These are phyloP conservation scores for Columbina picui DNA, from an alignment of 2,113 vertebrate genomes.

Conservation along the genomic window DNA sequence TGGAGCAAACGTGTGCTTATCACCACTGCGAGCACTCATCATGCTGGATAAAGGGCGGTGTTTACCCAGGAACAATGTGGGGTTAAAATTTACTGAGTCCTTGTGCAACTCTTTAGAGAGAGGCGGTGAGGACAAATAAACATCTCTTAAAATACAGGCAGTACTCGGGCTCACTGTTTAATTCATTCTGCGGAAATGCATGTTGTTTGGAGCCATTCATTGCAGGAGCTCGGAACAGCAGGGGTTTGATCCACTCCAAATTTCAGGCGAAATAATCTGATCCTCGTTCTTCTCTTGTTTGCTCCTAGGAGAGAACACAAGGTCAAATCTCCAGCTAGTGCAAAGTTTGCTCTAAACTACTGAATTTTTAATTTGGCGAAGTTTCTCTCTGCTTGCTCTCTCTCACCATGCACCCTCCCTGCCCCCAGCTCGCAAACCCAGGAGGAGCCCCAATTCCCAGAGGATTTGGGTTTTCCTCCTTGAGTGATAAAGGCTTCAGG, in stretches of 20 bases:
- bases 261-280: constrained; percentile 6
- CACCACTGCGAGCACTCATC: rapidly evolving
- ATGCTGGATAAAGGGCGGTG: background rate
- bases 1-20: background rate
- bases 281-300: background rate
- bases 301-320: constrained; percentile 34
- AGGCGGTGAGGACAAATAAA: constrained; percentile 56
- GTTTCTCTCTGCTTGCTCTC: background rate
- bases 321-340: constrained; percentile 8
- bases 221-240: background rate
- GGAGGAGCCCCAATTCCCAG: background rate
- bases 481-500: background rate
- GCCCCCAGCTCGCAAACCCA: background rate
- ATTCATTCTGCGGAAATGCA: constrained; percentile 19
- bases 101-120: constrained; percentile 48
- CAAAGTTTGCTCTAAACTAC: constrained; percentile 23
- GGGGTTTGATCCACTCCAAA: constrained; percentile 41
- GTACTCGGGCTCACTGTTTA: background rate
- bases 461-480: constrained; percentile 17
- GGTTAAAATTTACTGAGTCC: constrained; percentile 45
- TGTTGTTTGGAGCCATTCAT: constrained; percentile 29
- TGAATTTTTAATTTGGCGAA: background rate
- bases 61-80: constrained; percentile 38
- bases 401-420: background rate
- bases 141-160: constrained; percentile 14